Evolutionary conservation across 2,888 invertebrate species (phyloP).

Genomic region (Salpingus planirostris): DNA sequence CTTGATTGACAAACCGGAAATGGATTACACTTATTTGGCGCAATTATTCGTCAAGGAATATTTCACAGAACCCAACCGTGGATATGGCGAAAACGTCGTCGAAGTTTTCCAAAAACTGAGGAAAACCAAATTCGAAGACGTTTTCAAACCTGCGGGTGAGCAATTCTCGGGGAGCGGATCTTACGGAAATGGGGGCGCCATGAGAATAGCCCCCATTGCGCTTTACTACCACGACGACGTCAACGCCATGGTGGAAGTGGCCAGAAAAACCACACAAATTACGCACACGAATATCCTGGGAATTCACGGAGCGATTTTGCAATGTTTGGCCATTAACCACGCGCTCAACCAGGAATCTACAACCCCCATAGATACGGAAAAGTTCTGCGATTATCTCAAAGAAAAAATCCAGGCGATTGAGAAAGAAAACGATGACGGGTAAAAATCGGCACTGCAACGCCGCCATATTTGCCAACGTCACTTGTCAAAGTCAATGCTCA

Average conservation of each 20-base stretch:
- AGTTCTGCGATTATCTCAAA: conserved; percentile 46
- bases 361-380: conserved; percentile 40
- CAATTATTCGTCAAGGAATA: conserved; percentile 56
- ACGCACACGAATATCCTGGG: conserved; percentile 55
- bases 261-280: conserved; percentile 45
- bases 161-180: conserved; percentile 63
- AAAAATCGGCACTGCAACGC: conserved; percentile 1
- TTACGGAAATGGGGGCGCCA: conserved; percentile 71
- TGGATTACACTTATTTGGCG: conserved; percentile 52
- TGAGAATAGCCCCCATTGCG: conserved; percentile 61
- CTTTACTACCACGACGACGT: conserved; percentile 50
- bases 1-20: conserved; percentile 46
- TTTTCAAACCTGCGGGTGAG: conserved; percentile 52
- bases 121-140: conserved; percentile 47
- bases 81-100: conserved; percentile 56
- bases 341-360: conserved; percentile 43
- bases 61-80: conserved; percentile 51
- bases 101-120: conserved; percentile 49
- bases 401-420: conserved; percentile 47
- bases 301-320: conserved; percentile 49
- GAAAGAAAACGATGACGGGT: conserved; percentile 37
- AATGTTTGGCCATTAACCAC: conserved; percentile 51
- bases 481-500: background rate
- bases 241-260: conserved; percentile 43
- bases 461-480: background rate